These are phyloP conservation scores for Heliconius cydno DNA, from an alignment of 2,888 invertebrate species.

Conservation along the genomic window DNA sequence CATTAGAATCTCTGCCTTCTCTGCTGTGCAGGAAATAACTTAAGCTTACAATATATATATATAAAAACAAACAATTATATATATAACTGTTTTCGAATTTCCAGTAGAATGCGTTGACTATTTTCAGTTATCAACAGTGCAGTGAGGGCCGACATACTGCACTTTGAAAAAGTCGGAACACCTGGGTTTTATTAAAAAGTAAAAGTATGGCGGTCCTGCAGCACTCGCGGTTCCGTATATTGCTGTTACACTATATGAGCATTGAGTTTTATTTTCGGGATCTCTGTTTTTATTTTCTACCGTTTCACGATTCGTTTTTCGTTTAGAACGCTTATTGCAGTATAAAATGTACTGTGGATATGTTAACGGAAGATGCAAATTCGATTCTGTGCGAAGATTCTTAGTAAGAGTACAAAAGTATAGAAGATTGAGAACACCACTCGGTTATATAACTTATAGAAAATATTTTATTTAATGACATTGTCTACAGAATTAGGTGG, in stretches of 20 bases:
- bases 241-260: slow-evolving; percentile 33
- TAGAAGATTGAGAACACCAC: neutral
- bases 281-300: neutral
- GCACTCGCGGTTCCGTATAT: slow-evolving; percentile 37
- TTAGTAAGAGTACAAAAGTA: neutral
- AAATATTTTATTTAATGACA: too few relatives aligned
- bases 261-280: slow-evolving; percentile 17
- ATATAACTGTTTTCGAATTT: slow-evolving; percentile 32
- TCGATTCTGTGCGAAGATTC: neutral
- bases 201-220: slow-evolving; percentile 32
- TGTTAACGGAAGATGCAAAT: neutral
- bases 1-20: too few relatives aligned
- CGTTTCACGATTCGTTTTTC: neutral
- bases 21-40: too few relatives aligned
- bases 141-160: slow-evolving; percentile 25
- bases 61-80: slow-evolving; percentile 13
- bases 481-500: too few relatives aligned
- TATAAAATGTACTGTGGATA: neutral
- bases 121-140: slow-evolving; percentile 38
- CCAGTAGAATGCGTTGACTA: slow-evolving; percentile 34
- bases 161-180: slow-evolving; percentile 43
- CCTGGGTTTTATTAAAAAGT: slow-evolving; percentile 41
- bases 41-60: too few relatives aligned
- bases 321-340: neutral
- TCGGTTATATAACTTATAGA: too few relatives aligned